These are phyloP conservation scores for Sarcophilus harrisii DNA, from an alignment of 2,797 vertebrate species.

Conservation along the genomic window DNA sequence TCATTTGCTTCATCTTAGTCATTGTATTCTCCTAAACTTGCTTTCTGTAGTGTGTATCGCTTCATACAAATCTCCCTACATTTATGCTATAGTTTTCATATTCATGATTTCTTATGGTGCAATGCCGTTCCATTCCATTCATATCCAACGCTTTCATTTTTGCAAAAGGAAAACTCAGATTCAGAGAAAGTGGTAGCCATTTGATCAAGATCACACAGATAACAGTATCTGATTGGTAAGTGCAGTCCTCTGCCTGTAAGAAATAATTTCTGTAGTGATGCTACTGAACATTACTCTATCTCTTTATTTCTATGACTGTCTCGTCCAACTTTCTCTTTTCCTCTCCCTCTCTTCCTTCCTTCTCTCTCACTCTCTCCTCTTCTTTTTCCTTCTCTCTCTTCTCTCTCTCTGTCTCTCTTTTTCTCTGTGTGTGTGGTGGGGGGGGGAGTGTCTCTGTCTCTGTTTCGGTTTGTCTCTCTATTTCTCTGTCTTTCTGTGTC, in stretches of 20 bases:
- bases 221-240: not conserved
- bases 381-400: not conserved
- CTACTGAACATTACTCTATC: not conserved
- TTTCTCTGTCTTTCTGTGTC: not conserved
- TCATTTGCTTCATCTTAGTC: not conserved
- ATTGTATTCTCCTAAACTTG: not conserved
- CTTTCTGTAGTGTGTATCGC: fast-evolving
- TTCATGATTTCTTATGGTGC: not conserved
- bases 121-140: not conserved
- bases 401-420: too few species aligned
- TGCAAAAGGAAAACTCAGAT: not conserved
- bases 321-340: too few species aligned
- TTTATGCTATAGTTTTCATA: not conserved
- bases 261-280: not conserved
- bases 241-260: not conserved
- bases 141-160: not conserved
- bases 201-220: not conserved
- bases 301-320: too few species aligned
- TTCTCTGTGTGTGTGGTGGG: too few species aligned
- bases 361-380: too few species aligned
- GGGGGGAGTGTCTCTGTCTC: too few species aligned
- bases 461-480: not conserved
- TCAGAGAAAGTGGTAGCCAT: not conserved
- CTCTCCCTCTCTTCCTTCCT: not conserved
- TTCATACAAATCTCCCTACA: not conserved